These are phyloP conservation scores for Drosophila punjabiensis DNA, from an alignment of 1,140 invertebrate genomes.

Conservation along the genomic window DNA sequence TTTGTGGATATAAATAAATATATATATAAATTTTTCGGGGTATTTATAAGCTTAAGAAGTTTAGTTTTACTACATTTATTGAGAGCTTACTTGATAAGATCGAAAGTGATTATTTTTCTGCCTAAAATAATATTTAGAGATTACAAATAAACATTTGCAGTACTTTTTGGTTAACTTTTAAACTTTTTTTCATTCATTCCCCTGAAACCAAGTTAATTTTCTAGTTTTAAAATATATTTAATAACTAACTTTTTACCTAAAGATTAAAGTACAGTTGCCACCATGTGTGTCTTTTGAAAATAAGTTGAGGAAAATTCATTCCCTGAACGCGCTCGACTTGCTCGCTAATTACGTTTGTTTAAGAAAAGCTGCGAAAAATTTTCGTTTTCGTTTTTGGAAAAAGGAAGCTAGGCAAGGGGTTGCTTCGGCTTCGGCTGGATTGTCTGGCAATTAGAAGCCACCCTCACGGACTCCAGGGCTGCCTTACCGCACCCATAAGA, in stretches of 20 bases:
- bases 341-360: constrained; percentile 80
- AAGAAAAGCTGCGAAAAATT: constrained; percentile 73
- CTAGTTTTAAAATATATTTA: background rate
- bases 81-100: background rate
- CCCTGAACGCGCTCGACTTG: background rate
- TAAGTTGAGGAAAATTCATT: constrained; percentile 1
- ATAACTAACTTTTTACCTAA: background rate
- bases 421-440: background rate
- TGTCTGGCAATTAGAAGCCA: constrained; percentile 74
- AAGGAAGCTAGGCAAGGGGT: background rate
- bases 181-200: background rate
- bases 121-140: background rate
- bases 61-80: background rate
- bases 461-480: background rate
- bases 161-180: too few relatives aligned
- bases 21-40: background rate
- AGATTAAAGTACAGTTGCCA: constrained; percentile 20
- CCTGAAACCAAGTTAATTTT: background rate
- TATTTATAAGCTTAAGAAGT: background rate
- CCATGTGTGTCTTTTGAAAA: background rate
- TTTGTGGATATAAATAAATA: background rate
- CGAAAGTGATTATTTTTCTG: too few relatives aligned
- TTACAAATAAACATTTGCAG: background rate
- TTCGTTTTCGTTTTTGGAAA: background rate
- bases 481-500: constrained; percentile 46